Percentiles rank a stretch among this genome's conserved stretches.
Conservation (phyloP, 2,888 invertebrate species). For the Steromphala cineraria region DNA sequence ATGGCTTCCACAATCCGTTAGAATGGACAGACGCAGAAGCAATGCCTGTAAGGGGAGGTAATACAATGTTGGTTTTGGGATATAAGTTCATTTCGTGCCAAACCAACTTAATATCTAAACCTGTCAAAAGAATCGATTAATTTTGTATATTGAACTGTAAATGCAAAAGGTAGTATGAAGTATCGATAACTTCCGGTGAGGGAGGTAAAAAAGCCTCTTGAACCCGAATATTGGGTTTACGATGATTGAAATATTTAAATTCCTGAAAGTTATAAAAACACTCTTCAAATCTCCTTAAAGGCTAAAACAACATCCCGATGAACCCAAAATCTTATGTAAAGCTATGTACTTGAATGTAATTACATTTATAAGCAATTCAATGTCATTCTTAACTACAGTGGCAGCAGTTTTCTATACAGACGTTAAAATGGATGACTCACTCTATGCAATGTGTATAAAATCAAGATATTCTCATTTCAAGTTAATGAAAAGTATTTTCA, state of each 20-base stretch:
- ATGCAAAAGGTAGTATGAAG: not conserved
- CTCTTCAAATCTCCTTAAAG: constrained; percentile 6
- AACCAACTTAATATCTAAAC: constrained; percentile 12
- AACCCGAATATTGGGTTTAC: not conserved
- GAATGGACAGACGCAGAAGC: constrained; percentile 13
- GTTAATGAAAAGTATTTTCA: too few relatives aligned
- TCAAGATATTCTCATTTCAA: not conserved
- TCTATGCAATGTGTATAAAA: not conserved
- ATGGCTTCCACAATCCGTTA: constrained; percentile 18
- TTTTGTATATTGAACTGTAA: constrained; percentile 1
- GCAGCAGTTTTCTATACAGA: not conserved
- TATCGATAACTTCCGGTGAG: not conserved
- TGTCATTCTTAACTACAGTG: too few relatives aligned
- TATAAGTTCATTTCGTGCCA: not conserved
- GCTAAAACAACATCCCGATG: too few relatives aligned
- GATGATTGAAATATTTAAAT: not conserved
- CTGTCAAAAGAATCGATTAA: constrained; percentile 11
- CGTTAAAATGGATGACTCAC: not conserved
- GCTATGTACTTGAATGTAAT: too few relatives aligned
- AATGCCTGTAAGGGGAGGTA: constrained; percentile 20
- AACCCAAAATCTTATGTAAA: too few relatives aligned
- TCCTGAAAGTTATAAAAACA: constrained; percentile 15
- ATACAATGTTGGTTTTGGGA: not conserved
- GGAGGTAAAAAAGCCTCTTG: not conserved
- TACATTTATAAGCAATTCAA: too few relatives aligned